phyloP scores from a whole-genome alignment of 1,140 invertebrate species.

The Saccostrea glomerata region DNA sequence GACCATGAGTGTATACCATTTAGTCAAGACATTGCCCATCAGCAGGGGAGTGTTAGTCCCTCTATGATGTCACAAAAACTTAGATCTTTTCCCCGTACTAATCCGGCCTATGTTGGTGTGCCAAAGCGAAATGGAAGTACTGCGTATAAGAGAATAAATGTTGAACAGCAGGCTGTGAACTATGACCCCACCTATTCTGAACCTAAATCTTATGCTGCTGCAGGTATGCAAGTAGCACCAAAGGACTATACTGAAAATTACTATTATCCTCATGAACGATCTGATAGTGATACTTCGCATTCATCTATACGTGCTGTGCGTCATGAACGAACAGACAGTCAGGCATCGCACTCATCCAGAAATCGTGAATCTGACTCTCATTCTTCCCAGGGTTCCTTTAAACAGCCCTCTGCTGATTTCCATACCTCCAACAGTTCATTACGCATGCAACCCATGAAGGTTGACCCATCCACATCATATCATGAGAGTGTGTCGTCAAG shows the following conservation, averaged over 20 bases:
- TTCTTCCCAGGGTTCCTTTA: conserved; percentile 79
- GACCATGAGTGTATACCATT: conserved; percentile 72
- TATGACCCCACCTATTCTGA: conserved; percentile 57
- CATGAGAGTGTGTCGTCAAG: conserved; percentile 70
- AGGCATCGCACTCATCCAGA: conserved; percentile 66
- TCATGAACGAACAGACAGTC: conserved; percentile 68
- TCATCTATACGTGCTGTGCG: conserved; percentile 66
- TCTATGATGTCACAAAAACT: conserved; percentile 73
- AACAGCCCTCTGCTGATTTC: conserved; percentile 74
- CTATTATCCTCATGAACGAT: conserved; percentile 72
- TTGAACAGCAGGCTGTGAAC: conserved; percentile 60
- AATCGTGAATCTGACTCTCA: conserved; percentile 80
- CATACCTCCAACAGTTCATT: conserved; percentile 76
- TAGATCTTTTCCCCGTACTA: conserved; percentile 77
- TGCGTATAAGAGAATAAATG: conserved; percentile 72
- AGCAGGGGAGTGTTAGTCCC: conserved; percentile 72
- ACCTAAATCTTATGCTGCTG: conserved; percentile 42
- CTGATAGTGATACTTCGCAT: conserved; percentile 77
- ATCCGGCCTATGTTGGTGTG: conserved; percentile 76
- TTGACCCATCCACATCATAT: conserved; percentile 70
- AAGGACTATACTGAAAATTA: conserved; percentile 57
- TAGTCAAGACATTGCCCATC: conserved; percentile 74
- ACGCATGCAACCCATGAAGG: conserved; percentile 65
- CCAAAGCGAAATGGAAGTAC: conserved; percentile 71
- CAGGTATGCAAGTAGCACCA: conserved; percentile 53